These are phyloP conservation scores for Odontamblyopus rebecca DNA, from an alignment of 2,797 vertebrate genomes.

Conservation along the genomic window DNA sequence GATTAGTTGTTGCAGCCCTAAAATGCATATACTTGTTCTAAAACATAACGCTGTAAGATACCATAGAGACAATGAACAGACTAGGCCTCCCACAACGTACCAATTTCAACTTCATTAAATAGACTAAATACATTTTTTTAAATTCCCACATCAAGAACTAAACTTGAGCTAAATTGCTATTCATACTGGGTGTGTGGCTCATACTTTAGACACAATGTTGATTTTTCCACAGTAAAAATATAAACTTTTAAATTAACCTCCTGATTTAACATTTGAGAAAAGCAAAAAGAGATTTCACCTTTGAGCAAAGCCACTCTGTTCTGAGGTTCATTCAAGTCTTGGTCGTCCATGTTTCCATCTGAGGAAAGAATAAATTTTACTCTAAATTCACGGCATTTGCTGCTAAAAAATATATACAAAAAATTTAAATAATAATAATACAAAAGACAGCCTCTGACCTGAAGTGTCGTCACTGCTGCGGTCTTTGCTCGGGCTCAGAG, in stretches of 20 bases:
- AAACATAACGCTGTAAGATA: no score
- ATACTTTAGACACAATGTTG: background rate
- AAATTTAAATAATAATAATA: no score
- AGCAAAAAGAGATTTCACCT: constrained; percentile 76
- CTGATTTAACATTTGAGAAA: background rate
- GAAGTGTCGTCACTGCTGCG: constrained; percentile 98
- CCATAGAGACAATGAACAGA: no score
- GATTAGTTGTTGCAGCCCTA: no score
- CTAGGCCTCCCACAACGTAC: no score
- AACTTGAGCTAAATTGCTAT: background rate
- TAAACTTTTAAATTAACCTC: background rate
- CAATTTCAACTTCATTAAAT: no score
- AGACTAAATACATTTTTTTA: no score
- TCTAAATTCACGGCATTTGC: background rate
- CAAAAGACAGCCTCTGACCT: constrained; percentile 71
- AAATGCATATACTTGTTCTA: background rate
- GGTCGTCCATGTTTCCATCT: constrained; percentile 98
- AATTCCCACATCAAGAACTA: no score
- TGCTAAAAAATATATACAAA: no score
- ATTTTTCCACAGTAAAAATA: background rate
- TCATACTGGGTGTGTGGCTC: background rate
- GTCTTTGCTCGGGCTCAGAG: constrained; percentile 97
- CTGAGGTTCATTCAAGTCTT: constrained; percentile 92
- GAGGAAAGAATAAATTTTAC: constrained; percentile 9
- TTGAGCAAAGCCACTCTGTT: constrained; percentile 92